These are phyloP conservation scores for Melinopterus prodromus DNA, from an alignment of 2,888 invertebrate genomes.

Conservation along the genomic window DNA sequence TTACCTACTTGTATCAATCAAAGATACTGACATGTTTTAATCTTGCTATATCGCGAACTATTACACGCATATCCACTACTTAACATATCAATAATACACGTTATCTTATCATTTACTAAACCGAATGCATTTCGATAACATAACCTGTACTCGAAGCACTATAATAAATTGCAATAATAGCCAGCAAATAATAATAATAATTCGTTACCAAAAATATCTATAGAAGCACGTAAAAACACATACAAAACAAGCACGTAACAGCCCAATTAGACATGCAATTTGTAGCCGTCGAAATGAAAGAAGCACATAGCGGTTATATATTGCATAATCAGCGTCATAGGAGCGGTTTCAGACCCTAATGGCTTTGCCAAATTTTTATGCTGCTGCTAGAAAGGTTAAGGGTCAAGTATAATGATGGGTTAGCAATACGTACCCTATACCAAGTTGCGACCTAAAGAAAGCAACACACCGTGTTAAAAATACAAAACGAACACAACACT, in stretches of 20 bases:
- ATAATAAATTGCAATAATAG: neutral
- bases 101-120: neutral
- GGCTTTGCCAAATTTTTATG: neutral
- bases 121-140: neutral
- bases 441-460: constrained; percentile 83
- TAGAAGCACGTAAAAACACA: neutral
- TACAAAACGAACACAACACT: constrained; percentile 28
- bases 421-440: constrained; percentile 83
- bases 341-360: neutral
- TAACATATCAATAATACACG: neutral
- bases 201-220: no score
- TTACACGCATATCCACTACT: neutral
- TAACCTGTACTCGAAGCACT: neutral
- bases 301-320: neutral
- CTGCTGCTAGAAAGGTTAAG: neutral
- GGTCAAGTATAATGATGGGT: constrained; percentile 11
- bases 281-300: neutral
- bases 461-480: constrained; percentile 43
- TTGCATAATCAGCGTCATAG: neutral
- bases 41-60: neutral
- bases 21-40: neutral
- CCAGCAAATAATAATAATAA: no score
- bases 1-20: neutral
- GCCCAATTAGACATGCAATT: neutral
- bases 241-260: neutral